Percentiles rank a stretch among this genome's conserved stretches.
These are phyloP conservation scores for Antennarius maculatus DNA, from an alignment of 2,797 vertebrate genomes.

Conservation along the genomic window DNA sequence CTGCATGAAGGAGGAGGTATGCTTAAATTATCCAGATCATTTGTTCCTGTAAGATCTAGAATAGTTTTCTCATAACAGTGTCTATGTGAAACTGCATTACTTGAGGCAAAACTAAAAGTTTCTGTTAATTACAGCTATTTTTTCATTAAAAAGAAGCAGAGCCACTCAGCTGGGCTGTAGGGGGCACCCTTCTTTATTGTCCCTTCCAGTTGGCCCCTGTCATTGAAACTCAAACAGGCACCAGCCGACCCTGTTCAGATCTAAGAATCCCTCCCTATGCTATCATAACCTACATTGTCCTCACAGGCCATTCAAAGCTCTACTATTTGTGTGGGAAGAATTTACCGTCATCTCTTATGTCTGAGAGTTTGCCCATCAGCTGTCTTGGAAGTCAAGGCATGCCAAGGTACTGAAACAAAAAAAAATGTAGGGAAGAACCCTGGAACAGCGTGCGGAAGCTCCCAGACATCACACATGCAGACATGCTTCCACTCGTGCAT, in stretches of 20 bases:
- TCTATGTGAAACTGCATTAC: no score
- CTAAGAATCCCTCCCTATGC: no score
- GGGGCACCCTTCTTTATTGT: no score
- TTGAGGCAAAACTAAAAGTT: no score
- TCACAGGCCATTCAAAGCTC: constrained; percentile 44
- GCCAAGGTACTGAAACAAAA: constrained; percentile 69
- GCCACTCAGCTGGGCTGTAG: no score
- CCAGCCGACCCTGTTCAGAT: no score
- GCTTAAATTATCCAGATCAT: background rate
- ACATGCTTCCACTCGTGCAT: constrained; percentile 51
- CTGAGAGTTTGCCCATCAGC: constrained; percentile 60
- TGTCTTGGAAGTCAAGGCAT: constrained; percentile 41
- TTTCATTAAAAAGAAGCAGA: no score
- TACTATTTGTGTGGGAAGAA: constrained; percentile 48
- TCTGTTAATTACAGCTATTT: no score
- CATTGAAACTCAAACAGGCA: no score
- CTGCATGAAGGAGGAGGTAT: constrained; percentile 6
- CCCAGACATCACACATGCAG: constrained; percentile 30
- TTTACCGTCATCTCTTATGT: constrained; percentile 51
- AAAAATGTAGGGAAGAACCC: constrained; percentile 56
- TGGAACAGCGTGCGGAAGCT: constrained; percentile 46
- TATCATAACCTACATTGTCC: no score
- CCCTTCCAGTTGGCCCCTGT: no score
- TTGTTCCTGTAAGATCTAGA: background rate
- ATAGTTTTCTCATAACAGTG: no score